Base-by-base conservation (phyloP, 2,888 invertebrate genomes). In the Smittia sp. region DNA sequence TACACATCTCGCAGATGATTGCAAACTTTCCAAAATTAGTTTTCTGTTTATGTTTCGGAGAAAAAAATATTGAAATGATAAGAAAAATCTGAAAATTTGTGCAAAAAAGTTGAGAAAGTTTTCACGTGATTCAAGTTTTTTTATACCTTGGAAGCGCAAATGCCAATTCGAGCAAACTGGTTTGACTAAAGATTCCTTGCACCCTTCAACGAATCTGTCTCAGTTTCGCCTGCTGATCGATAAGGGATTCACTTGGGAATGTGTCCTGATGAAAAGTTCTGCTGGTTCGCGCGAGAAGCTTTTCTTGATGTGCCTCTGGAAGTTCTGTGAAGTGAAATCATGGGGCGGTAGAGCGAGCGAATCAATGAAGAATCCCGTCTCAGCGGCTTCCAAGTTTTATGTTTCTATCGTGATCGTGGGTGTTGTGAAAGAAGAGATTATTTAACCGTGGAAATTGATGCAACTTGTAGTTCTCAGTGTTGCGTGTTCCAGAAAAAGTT, bases 401-500 rank as follows among this genome's bases (percentile, higher is more conserved):
- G 58, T 58, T 58, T 58, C 58, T 58, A 58, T 58, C 58, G 58
- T 58, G 58, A 58, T 58, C 58, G 58, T 58, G 58, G 58, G 58
- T 58, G 58, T 58, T 58, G 58, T 58, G 58, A 58, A 46, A 58
- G 6, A 58, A 22, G n/a, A 46, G 58, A 58, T 58, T 58, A 2
- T 22, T 58, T 46, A 46, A 46, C 2, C 46, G 46, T 46, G 46
- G 22, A 22, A 46, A 3, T 13, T 58, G 58, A 18, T 58, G 58
- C 58, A 58, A 58, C 58, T 18, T 58, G 58, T 58, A 58, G 58
- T 58, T 58, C 15, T 52, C 58, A 58, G 58, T 58, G 58, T 58
- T 58, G 6, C 58, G 58, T 58, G 58, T n/a, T n/a, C n/a, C 11
- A n/a, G 15, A 4, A 58, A 58, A 58, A 58, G 6, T 18, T 6